Evolutionary conservation across 2,888 invertebrate genomes (phyloP).

Genomic region (Sinotaia quadrata): DNA sequence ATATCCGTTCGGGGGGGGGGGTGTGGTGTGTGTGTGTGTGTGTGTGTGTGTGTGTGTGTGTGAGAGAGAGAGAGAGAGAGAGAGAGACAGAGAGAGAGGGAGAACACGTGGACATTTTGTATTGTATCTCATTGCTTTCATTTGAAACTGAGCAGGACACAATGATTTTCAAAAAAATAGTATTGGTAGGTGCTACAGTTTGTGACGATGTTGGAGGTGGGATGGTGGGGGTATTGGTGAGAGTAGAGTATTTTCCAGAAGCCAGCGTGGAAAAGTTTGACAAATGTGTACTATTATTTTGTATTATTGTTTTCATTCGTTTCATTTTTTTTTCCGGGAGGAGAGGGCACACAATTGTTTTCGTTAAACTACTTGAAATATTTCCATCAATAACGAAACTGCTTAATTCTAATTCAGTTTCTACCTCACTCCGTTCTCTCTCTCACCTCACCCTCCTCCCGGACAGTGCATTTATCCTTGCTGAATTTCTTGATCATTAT

Average conservation of each 20-base stretch:
- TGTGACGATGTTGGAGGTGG: too few relatives aligned
- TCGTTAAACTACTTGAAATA: neutral
- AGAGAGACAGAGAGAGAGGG: constrained; percentile 5
- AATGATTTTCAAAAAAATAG: too few relatives aligned
- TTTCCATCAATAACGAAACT: neutral
- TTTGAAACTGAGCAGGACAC: too few relatives aligned
- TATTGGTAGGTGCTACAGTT: too few relatives aligned
- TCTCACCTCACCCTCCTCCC: too few relatives aligned
- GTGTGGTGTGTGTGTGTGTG: neutral
- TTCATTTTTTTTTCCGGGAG: neutral
- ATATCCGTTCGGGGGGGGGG: neutral
- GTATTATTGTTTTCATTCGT: neutral
- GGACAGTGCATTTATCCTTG: too few relatives aligned
- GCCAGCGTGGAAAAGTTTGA: neutral
- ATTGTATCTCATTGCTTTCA: too few relatives aligned
- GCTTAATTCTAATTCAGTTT: neutral
- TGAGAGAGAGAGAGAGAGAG: neutral
- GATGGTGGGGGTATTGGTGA: neutral
- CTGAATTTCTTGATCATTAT: too few relatives aligned
- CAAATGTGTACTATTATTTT: too few relatives aligned
- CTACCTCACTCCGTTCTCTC: neutral
- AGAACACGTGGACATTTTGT: too few relatives aligned
- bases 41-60: neutral
- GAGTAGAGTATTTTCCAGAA: neutral
- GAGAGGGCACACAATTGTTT: neutral